Percentiles rank a stretch among this genome's conserved stretches.
Evolutionary conservation across 2,888 invertebrate genomes (phyloP).

Genomic region (Hipparchia sbordonii): DNA sequence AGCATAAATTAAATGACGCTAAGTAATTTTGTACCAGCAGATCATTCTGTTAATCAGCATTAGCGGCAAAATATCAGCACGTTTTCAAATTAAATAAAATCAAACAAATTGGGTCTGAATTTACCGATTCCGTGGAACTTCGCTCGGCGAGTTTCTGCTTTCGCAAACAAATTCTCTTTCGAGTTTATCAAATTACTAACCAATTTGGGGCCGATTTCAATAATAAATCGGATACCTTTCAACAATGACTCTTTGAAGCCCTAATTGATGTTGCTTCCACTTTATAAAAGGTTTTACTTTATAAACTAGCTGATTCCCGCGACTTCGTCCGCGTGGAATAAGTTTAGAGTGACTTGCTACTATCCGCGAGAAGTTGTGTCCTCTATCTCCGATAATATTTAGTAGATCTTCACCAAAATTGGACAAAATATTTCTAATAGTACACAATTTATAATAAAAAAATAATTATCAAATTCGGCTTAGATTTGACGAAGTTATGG

Average conservation of each 20-base stretch:
- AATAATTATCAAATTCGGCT: too few relatives aligned
- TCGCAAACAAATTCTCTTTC: slow-evolving; percentile 32
- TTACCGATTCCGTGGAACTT: slow-evolving; percentile 29
- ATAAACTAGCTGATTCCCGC: background rate
- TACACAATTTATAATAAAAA: too few relatives aligned
- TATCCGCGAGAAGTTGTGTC: too few relatives aligned
- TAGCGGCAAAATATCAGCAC: slow-evolving; percentile 19
- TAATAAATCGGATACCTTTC: slow-evolving; percentile 35
- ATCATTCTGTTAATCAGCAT: background rate
- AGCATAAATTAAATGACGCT: background rate
- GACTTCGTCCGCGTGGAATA: too few relatives aligned
- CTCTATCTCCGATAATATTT: too few relatives aligned
- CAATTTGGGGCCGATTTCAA: slow-evolving; percentile 30
- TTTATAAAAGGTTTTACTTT: slow-evolving; percentile 14
- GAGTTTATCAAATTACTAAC: slow-evolving; percentile 35
- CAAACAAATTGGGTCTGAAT: slow-evolving; percentile 27
- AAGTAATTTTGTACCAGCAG: background rate
- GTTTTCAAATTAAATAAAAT: slow-evolving; percentile 35
- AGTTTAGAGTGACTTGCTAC: too few relatives aligned
- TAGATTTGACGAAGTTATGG: too few relatives aligned
- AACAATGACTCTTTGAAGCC: slow-evolving; percentile 20
- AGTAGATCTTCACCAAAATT: too few relatives aligned
- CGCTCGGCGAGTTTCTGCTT: slow-evolving; percentile 28
- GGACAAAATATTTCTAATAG: too few relatives aligned
- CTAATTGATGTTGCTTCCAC: slow-evolving; percentile 27